Conservation (phyloP, 2,113 vertebrate genomes). For the Sardina pilchardus region DNA sequence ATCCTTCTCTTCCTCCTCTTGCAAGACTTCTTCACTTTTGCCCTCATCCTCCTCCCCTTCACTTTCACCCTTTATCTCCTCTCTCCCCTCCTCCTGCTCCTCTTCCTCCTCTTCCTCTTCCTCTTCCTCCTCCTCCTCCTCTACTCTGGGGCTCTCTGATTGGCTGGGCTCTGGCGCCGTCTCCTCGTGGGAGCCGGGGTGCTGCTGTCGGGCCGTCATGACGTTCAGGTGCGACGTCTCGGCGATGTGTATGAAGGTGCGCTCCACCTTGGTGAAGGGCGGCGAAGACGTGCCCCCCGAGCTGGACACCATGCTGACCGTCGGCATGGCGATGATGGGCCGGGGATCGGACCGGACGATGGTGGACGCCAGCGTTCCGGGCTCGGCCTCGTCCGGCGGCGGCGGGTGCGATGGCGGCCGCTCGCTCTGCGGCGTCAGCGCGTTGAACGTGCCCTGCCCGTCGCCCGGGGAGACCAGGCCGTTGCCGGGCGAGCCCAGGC, state of each 20-base stretch:
- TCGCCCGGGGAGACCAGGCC: constrained; percentile 72
- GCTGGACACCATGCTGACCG: constrained; percentile 33
- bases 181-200: constrained; percentile 61
- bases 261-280: constrained; percentile 87
- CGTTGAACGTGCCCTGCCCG: constrained; percentile 82
- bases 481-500: constrained; percentile 76
- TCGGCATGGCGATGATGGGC: constrained; percentile 54
- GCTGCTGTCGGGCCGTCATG: constrained; percentile 71
- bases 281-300: constrained; percentile 76
- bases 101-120: not conserved
- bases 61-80: constrained; percentile 30
- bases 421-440: constrained; percentile 81
- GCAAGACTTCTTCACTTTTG: constrained; percentile 23
- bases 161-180: constrained; percentile 59
- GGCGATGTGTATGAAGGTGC: constrained; percentile 86
- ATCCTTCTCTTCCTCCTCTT: not conserved
- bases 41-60: constrained; percentile 33
- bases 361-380: constrained; percentile 79
- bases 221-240: constrained; percentile 84
- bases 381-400: constrained; percentile 81
- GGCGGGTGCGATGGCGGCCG: constrained; percentile 74
- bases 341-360: constrained; percentile 82
- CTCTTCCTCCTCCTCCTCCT: not conserved
- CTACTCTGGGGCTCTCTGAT: constrained; percentile 53
- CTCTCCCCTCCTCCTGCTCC: constrained; percentile 36